Evolutionary conservation across 2,888 invertebrate genomes (phyloP).

Genomic region (Oligia latruncula): DNA sequence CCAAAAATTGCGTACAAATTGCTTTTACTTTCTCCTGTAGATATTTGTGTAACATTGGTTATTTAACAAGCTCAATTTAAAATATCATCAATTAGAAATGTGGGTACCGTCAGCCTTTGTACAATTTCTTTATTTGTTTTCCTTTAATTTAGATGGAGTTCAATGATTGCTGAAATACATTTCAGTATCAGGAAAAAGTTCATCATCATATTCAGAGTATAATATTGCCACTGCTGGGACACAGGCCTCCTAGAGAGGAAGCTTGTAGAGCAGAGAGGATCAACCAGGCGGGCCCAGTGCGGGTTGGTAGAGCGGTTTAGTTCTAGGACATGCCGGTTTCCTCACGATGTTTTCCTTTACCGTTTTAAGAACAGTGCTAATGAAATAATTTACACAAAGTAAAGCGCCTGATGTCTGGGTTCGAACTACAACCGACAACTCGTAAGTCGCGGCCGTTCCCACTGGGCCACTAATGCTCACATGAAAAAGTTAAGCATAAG

Average conservation of each 20-base stretch:
- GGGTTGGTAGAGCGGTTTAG: no score
- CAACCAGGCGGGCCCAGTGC: no score
- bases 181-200: neutral
- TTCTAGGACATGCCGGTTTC: no score
- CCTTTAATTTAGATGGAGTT: neutral
- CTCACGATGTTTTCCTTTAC: no score
- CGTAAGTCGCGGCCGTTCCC: no score
- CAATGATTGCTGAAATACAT: neutral
- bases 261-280: no score
- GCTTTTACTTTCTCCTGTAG: constrained; percentile 30
- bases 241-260: neutral
- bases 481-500: neutral
- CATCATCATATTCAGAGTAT: neutral
- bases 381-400: no score
- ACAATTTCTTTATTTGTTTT: neutral
- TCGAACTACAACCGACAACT: no score
- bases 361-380: no score
- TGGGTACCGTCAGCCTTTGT: neutral
- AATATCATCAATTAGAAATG: neutral
- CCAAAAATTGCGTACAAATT: constrained; percentile 27
- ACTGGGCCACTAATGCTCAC: no score
- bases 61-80: constrained; percentile 1
- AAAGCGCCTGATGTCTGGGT: no score
- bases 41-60: constrained; percentile 18
- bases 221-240: neutral